Evolutionary conservation across 2,888 invertebrate species (phyloP), one percentile per base, ranked within the genome.

Genomic region (Erynnis tages): DNA sequence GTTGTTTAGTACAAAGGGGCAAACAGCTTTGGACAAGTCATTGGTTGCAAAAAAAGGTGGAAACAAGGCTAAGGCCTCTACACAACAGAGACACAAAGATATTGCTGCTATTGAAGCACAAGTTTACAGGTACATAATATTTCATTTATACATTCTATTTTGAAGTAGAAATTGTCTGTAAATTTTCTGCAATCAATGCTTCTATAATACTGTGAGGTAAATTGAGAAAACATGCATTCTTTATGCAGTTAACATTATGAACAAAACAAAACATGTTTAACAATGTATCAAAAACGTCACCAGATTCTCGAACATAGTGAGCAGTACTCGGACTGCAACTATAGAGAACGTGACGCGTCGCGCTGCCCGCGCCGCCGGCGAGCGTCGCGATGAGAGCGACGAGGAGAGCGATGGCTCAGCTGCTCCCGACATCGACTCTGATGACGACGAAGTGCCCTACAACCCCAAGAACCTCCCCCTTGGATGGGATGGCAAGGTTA

Each of bases 381-480:
- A 98, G 82, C 90, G 97, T 0, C 96, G 97, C 57, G 97, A 98
- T 74, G 97, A 96, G 41, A 97, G 97, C 73, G 96, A 93, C 14
- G 97, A 97, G 66, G 96, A 95, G 43, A 96, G 96, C 64, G 97
- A 92, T 65, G 91, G 86, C 0, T 92, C 92, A 21, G 95, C 94
- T 40, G 95, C 96, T 37, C 96, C 97, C 55, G 96, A 96, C 66
- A 93, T 94, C 55, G 97, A 97, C 63, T 97, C 98, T 58, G 96
- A 96, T 66, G 96, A 94, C 61, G 96, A 96, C 72, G 98, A 98
- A 72, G 97, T 99, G 23, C 99, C 99, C 0, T 99, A 99, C 81
- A 99, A 99, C 90, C 99, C 99, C 0, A 99, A 99, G 87, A 99
- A 99, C 88, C 88, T 99, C 50, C 99, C 99, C 0, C 92, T 99